Evolutionary conservation across 2,888 invertebrate genomes (phyloP).

Genomic region (Andrena bicolor): DNA sequence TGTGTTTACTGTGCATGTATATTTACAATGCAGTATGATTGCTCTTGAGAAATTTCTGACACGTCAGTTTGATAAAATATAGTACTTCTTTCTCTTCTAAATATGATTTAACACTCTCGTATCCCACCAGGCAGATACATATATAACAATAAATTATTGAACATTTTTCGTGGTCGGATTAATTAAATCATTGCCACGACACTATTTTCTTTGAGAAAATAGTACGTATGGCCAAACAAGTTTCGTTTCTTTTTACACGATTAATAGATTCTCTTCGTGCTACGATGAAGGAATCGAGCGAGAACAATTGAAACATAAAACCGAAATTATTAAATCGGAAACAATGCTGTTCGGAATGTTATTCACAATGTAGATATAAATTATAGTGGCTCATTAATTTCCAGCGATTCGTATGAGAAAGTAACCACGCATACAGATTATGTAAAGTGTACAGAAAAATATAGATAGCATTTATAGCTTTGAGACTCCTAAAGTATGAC

Average conservation of each 20-base stretch:
- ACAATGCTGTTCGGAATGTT: constrained; percentile 57
- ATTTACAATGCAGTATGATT: constrained; percentile 68
- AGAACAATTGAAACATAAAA: constrained; percentile 29
- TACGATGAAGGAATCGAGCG: constrained; percentile 15
- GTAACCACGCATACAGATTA: constrained; percentile 33
- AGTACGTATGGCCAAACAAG: constrained; percentile 40
- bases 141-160: constrained; percentile 67
- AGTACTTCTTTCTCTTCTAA: constrained; percentile 47
- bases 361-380: constrained; percentile 33
- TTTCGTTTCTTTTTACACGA: constrained; percentile 23
- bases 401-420: constrained; percentile 36
- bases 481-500: constrained; percentile 53
- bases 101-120: constrained; percentile 61
- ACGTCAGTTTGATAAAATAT: constrained; percentile 65
- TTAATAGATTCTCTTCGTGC: constrained; percentile 27
- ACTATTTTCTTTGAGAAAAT: constrained; percentile 56
- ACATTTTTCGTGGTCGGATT: constrained; percentile 52
- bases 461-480: constrained; percentile 41
- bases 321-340: constrained; percentile 29
- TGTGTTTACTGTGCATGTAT: constrained; percentile 57
- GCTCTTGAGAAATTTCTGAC: constrained; percentile 59
- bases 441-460: constrained; percentile 30
- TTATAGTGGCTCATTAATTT: constrained; percentile 39
- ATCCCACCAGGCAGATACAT: constrained; percentile 50
- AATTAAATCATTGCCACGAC: constrained; percentile 50